Conservation (phyloP, 2,113 vertebrate genomes). For the Marcusenius ussheri region DNA sequence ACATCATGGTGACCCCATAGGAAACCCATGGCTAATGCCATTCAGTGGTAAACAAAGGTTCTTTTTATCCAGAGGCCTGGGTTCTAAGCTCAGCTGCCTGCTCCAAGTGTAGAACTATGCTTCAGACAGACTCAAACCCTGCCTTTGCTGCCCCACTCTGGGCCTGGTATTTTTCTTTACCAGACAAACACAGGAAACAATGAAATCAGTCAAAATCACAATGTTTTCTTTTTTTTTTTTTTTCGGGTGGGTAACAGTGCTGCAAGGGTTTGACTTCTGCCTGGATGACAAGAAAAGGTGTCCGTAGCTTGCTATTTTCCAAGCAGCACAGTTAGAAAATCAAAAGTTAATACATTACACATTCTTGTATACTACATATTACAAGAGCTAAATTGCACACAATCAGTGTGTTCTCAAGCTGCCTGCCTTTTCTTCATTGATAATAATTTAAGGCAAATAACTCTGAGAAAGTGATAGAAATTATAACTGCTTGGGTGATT, state of each 20-base stretch:
- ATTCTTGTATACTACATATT: conserved; percentile 20
- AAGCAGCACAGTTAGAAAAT: conserved; percentile 14
- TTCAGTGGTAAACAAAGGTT: conserved; percentile 79
- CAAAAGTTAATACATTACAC: conserved; percentile 21
- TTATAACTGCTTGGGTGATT: conserved; percentile 72
- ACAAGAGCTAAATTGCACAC: conserved; percentile 23
- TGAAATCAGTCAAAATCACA: conserved; percentile 43
- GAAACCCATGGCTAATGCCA: conserved; percentile 89
- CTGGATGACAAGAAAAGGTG: conserved; percentile 27
- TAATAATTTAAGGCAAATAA: conserved; percentile 69
- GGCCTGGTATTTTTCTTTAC: conserved; percentile 38
- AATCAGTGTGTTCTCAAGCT: conserved; percentile 23
- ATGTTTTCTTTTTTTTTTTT: conserved; percentile 23
- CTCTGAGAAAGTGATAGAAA: conserved; percentile 60
- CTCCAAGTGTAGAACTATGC: conserved; percentile 69
- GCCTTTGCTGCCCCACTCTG: conserved; percentile 22
- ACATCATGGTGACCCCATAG: conserved; percentile 79
- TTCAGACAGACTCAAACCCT: conserved; percentile 21
- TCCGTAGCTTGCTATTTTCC: conserved; percentile 25
- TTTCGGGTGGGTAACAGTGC: conserved; percentile 14
- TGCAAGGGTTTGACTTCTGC: conserved; percentile 24
- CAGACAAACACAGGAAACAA: conserved; percentile 57
- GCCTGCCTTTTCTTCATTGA: conserved; percentile 54
- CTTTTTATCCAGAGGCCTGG: conserved; percentile 72
- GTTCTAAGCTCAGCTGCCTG: conserved; percentile 77